Conservation (phyloP, 2,797 vertebrate species). For the Chaenodraco wilsoni region DNA sequence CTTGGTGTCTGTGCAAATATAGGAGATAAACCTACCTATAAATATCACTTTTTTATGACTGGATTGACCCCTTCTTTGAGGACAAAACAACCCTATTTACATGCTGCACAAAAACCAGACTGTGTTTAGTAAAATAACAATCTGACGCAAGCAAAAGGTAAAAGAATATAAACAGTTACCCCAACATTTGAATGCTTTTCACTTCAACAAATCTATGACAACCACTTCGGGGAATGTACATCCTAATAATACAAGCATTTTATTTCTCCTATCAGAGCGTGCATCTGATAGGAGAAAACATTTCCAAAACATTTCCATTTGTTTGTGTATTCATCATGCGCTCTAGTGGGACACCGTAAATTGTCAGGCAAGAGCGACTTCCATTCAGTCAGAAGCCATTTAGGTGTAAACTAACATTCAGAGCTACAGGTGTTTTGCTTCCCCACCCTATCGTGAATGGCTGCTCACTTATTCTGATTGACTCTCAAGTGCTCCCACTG, state of each 20-base stretch:
- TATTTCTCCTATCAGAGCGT: slow-evolving; percentile 23
- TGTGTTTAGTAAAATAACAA: not conserved
- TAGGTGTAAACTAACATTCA: slow-evolving; percentile 58
- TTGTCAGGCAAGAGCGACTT: slow-evolving; percentile 47
- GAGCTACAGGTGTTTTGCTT: slow-evolving; percentile 68
- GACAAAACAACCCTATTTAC: not conserved
- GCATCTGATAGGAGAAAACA: too few species aligned
- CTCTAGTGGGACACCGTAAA: slow-evolving; percentile 48
- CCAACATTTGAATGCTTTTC: slow-evolving; percentile 32
- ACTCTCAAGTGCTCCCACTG: slow-evolving; percentile 68
- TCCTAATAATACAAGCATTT: slow-evolving; percentile 20
- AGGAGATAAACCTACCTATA: not conserved
- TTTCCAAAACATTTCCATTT: slow-evolving; percentile 32
- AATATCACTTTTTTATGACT: not conserved
- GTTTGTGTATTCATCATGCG: slow-evolving; percentile 44
- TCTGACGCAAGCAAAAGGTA: slow-evolving; percentile 8
- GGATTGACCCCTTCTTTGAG: not conserved
- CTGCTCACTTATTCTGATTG: slow-evolving; percentile 69
- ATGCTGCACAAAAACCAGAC: not conserved
- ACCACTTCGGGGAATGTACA: slow-evolving; percentile 38
- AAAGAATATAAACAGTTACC: slow-evolving; percentile 26
- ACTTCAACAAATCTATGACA: slow-evolving; percentile 41
- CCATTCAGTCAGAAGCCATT: slow-evolving; percentile 62
- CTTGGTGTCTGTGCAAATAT: not conserved
- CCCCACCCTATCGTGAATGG: slow-evolving; percentile 53